Percentiles rank a stretch among this genome's conserved stretches.
These are phyloP conservation scores for Strigamia transsilvanica DNA, from an alignment of 2,888 invertebrate genomes.

Conservation along the genomic window DNA sequence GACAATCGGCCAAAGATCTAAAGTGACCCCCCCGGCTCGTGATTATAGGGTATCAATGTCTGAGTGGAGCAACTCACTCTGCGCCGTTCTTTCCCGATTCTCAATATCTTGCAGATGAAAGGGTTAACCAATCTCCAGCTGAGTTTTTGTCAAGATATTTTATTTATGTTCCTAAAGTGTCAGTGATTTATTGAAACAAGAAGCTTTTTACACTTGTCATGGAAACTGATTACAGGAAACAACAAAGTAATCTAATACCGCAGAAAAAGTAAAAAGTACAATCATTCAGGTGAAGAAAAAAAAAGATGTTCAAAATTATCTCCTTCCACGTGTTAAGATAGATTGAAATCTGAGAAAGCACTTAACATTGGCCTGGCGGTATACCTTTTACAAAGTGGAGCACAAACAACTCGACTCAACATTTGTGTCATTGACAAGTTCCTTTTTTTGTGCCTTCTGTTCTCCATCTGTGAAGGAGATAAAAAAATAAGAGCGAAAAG, in stretches of 20 bases:
- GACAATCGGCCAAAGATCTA: slow-evolving; percentile 30
- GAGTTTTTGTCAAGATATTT: neutral
- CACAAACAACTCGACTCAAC: slow-evolving; percentile 21
- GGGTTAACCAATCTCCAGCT: neutral
- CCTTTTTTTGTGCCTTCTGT: slow-evolving; percentile 26
- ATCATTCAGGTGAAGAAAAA: slow-evolving; percentile 3
- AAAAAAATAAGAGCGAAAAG: neutral
- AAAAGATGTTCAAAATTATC: neutral
- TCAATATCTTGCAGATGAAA: neutral
- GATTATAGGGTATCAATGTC: slow-evolving; percentile 26
- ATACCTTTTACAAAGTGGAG: slow-evolving; percentile 23
- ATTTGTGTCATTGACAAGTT: slow-evolving; percentile 30
- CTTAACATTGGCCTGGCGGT: slow-evolving; percentile 25
- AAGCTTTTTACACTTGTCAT: slow-evolving; percentile 3
- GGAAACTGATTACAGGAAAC: neutral
- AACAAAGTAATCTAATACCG: slow-evolving; percentile 9
- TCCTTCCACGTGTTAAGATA: slow-evolving; percentile 3
- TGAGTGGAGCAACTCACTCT: neutral
- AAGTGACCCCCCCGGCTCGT: slow-evolving; percentile 24
- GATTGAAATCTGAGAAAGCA: slow-evolving; percentile 30
- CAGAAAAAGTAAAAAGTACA: neutral
- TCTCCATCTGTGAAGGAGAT: slow-evolving; percentile 23
- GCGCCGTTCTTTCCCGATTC: neutral
- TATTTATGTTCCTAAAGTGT: neutral
- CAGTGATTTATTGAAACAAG: neutral